These are phyloP conservation scores for Chaetops frenatus DNA, from an alignment of 2,113 vertebrate genomes.

Conservation along the genomic window DNA sequence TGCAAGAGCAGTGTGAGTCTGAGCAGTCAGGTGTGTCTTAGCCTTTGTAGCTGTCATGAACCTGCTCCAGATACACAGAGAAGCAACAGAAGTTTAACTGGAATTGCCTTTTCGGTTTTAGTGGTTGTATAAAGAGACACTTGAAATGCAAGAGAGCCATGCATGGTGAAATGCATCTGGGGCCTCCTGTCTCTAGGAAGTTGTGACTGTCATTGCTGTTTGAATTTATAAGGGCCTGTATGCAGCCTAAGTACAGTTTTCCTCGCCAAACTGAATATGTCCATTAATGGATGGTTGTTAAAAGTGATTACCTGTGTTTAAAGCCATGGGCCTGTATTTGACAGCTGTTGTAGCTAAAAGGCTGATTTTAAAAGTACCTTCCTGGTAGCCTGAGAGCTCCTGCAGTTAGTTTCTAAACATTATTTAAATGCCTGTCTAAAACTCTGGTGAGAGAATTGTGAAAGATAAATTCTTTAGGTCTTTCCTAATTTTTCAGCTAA, in stretches of 20 bases:
- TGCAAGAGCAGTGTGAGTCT: not conserved
- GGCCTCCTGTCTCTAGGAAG: not conserved
- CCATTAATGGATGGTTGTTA: not conserved
- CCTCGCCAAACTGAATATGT: not conserved
- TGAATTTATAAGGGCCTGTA: not conserved
- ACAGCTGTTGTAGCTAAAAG: not conserved
- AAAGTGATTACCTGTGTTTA: not conserved
- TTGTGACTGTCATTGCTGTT: not conserved
- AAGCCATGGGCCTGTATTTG: not conserved
- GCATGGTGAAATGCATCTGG: not conserved
- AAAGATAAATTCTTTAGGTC: not conserved
- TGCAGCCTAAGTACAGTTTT: not conserved
- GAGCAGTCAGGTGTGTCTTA: not conserved
- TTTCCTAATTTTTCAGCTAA: not conserved
- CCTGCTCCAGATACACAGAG: not conserved
- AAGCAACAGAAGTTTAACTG: not conserved
- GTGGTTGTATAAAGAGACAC: not conserved
- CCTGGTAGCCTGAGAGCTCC: not conserved
- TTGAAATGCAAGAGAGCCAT: not conserved
- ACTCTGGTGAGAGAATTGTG: not conserved
- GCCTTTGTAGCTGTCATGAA: not conserved
- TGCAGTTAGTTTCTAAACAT: not conserved
- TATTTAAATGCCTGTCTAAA: not conserved
- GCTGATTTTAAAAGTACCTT: not conserved
- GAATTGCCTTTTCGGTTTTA: not conserved